Percentiles rank a stretch among this genome's conserved stretches.
These are phyloP conservation scores for Seriola aureovittata DNA, from an alignment of 2,113 vertebrate species.

Conservation along the genomic window DNA sequence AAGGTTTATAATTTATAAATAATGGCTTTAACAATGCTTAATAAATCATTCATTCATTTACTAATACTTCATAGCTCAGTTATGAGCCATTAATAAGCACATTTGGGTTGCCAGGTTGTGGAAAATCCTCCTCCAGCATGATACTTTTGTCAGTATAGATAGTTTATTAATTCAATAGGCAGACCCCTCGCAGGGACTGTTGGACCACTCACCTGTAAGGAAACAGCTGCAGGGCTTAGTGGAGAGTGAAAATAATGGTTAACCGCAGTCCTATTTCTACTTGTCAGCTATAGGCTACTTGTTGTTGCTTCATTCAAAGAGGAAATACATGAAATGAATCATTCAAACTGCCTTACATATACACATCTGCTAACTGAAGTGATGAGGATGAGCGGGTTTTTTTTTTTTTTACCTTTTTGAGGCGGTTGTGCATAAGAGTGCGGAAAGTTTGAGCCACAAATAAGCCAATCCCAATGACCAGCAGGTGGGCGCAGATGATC, in stretches of 20 bases:
- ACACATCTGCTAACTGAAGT: neutral
- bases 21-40: neutral
- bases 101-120: neutral
- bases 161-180: no score
- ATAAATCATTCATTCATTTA: neutral
- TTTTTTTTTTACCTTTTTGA: conserved; percentile 81
- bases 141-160: no score
- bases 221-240: no score
- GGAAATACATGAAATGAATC: no score
- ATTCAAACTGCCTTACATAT: neutral
- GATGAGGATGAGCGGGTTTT: neutral
- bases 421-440: conserved; percentile 76
- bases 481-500: conserved; percentile 70
- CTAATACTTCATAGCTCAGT: neutral
- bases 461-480: conserved; percentile 77
- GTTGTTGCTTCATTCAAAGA: neutral
- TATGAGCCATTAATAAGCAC: no score
- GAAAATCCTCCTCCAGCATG: neutral
- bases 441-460: conserved; percentile 69
- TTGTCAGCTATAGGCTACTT: neutral
- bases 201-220: no score
- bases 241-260: no score
- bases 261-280: no score
- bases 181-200: no score
- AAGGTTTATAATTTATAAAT: neutral